These are phyloP conservation scores for Odobenus rosmarus DNA, from an alignment of 2,113 vertebrate genomes.

Conservation along the genomic window DNA sequence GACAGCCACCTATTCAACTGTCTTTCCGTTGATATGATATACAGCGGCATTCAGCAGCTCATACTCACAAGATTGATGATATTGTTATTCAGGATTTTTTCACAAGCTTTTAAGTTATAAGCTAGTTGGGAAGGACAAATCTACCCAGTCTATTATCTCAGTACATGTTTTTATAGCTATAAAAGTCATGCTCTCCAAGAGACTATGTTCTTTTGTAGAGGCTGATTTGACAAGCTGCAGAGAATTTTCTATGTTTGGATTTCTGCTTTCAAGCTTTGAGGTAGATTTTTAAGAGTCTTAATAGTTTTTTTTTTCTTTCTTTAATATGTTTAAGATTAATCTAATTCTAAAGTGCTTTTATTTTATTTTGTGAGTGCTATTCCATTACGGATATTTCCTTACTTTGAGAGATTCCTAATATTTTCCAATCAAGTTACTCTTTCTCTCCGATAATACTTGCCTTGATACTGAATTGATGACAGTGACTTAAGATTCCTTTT, in stretches of 20 bases:
- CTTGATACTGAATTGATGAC: neutral
- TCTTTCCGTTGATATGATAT: conserved; percentile 47
- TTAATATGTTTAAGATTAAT: neutral
- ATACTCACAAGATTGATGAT: conserved; percentile 37
- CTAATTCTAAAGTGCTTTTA: neutral
- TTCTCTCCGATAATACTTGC: neutral
- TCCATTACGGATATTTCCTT: neutral
- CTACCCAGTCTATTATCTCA: conserved; percentile 22
- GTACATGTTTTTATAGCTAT: neutral
- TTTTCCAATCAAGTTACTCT: neutral
- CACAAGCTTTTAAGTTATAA: conserved; percentile 25
- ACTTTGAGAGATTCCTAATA: neutral
- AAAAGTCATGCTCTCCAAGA: neutral
- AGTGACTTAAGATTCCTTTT: neutral
- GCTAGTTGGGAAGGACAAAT: conserved; percentile 6
- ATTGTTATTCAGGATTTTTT: conserved; percentile 10
- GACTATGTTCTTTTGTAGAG: neutral
- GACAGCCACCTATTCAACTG: neutral
- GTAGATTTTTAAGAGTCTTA: neutral
- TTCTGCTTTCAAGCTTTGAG: neutral
- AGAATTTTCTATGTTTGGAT: neutral
- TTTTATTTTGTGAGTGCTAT: neutral
- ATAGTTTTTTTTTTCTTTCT: neutral
- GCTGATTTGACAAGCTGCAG: neutral
- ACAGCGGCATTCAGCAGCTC: neutral